Evolutionary conservation across 30 jellyfish, hydroid and myxozoan genomes (phyloP).

Genomic region (Cassiopea andromeda): DNA sequence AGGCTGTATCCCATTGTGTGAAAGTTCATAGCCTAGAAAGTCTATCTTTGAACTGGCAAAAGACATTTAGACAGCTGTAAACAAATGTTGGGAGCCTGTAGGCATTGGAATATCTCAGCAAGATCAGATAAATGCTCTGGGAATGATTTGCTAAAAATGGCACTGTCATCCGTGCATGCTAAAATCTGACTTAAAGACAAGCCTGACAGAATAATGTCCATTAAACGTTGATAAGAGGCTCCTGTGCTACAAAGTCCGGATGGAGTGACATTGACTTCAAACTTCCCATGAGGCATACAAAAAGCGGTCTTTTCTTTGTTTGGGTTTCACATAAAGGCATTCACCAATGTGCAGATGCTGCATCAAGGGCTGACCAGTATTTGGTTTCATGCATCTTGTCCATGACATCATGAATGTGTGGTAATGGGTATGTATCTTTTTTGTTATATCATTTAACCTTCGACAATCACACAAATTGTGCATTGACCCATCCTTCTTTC

Average conservation of each 20-base stretch:
- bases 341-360: too few relatives aligned
- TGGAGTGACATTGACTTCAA: too few relatives aligned
- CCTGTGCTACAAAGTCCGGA: too few relatives aligned
- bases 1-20: constrained; percentile 30
- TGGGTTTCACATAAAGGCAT: too few relatives aligned
- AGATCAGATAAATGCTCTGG: constrained; percentile 10
- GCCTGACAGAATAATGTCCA: too few relatives aligned
- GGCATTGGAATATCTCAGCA: not conserved
- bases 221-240: too few relatives aligned
- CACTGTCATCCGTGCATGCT: too few relatives aligned
- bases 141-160: constrained; percentile 4
- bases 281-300: too few relatives aligned
- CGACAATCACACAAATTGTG: constrained; percentile 51
- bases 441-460: constrained; percentile 38
- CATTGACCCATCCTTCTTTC: constrained; percentile 21
- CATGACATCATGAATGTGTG: constrained; percentile 61
- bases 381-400: not conserved
- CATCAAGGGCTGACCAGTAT: too few relatives aligned
- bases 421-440: constrained; percentile 64
- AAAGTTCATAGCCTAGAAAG: constrained; percentile 52
- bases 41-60: constrained; percentile 1
- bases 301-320: too few relatives aligned
- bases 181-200: too few relatives aligned
- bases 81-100: constrained; percentile 8
- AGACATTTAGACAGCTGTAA: constrained; percentile 29